Conservation (phyloP, 2,888 invertebrate species). For the Clistopyga incitator region DNA sequence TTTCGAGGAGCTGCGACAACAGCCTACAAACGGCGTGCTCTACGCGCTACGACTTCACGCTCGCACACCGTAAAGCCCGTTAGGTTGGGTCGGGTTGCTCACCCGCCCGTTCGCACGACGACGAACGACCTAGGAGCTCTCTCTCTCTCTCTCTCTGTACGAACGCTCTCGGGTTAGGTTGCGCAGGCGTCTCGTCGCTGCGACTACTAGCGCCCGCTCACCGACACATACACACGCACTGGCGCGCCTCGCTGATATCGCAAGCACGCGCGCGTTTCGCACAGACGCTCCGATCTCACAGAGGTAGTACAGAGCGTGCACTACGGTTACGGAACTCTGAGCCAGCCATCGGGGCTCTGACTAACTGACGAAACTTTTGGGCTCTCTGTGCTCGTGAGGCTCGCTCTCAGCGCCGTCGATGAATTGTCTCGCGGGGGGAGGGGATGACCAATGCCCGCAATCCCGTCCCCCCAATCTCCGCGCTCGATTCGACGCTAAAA, state of each 20-base stretch:
- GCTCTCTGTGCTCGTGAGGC: background rate
- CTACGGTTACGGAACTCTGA: background rate
- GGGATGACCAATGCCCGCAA: slow-evolving; percentile 46
- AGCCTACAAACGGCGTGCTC: slow-evolving; percentile 46
- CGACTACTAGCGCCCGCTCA: slow-evolving; percentile 17
- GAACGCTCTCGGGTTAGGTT: slow-evolving; percentile 26
- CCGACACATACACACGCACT: background rate
- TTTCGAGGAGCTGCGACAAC: background rate
- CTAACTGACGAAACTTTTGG: slow-evolving; percentile 30
- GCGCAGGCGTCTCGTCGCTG: slow-evolving; percentile 46
- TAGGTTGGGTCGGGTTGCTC: slow-evolving; percentile 67
- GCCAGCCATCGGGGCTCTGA: slow-evolving; percentile 24
- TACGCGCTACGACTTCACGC: slow-evolving; percentile 51
- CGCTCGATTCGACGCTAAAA: slow-evolving; percentile 35
- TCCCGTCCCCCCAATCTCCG: background rate
- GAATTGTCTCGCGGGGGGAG: slow-evolving; percentile 30
- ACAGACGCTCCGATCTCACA: slow-evolving; percentile 10
- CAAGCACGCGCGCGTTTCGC: slow-evolving; percentile 4
- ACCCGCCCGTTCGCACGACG: slow-evolving; percentile 67
- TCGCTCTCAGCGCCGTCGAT: slow-evolving; percentile 27
- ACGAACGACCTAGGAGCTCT: slow-evolving; percentile 55
- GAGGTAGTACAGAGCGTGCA: slow-evolving; percentile 32
- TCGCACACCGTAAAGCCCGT: slow-evolving; percentile 60
- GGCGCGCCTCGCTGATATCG: background rate
- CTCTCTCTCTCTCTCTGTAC: slow-evolving; percentile 2